Evolutionary conservation across 2,113 vertebrate genomes (phyloP).

Genomic region (Actenoides lindsayi): DNA sequence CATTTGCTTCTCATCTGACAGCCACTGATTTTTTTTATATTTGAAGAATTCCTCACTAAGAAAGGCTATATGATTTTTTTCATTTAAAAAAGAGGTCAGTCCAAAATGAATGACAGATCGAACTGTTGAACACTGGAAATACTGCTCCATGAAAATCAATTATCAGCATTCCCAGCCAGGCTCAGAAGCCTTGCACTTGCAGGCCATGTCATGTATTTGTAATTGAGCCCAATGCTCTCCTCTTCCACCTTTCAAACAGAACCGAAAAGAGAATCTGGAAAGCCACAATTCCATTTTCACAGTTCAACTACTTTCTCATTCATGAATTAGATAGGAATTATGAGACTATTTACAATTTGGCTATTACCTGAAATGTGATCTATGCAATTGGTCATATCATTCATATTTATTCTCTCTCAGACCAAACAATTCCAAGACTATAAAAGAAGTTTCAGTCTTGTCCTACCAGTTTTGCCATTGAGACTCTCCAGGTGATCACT

Average conservation of each 20-base stretch:
- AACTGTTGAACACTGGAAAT: background rate
- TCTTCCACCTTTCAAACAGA: background rate
- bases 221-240: background rate
- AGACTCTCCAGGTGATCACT: background rate
- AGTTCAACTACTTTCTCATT: background rate
- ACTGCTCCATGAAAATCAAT: background rate
- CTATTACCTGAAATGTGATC: constrained; percentile 40
- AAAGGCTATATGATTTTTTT: background rate
- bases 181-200: background rate
- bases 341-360: background rate
- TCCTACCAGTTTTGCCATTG: background rate
- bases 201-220: background rate
- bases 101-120: background rate
- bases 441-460: constrained; percentile 19
- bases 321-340: background rate
- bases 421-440: background rate
- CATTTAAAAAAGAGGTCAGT: background rate
- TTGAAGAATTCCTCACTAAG: background rate
- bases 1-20: background rate
- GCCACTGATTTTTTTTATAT: background rate
- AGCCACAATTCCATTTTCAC: background rate
- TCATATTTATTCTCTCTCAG: background rate
- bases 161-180: background rate
- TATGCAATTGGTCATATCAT: background rate
- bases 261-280: background rate